Conservation (phyloP, 2,797 vertebrate species). For the Eospalax fontanierii region DNA sequence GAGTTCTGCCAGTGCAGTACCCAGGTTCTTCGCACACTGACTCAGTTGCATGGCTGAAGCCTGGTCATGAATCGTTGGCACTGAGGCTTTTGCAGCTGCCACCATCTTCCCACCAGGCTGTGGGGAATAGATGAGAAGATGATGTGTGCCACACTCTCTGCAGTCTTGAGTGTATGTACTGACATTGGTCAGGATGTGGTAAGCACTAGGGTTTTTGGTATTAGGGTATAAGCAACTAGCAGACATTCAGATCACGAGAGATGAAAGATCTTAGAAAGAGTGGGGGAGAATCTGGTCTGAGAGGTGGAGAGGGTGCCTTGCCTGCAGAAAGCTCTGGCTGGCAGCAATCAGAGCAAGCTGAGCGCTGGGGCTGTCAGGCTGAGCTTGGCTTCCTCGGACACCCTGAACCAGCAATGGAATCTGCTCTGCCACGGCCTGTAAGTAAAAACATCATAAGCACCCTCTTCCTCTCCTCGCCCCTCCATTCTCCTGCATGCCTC, state of each 20-base stretch:
- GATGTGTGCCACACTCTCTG: neutral
- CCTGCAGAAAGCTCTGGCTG: constrained; percentile 99
- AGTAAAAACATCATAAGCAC: neutral
- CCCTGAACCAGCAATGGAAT: constrained; percentile 98
- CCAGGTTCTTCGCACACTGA: constrained; percentile 98
- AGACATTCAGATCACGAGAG: neutral
- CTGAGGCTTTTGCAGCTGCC: constrained; percentile 96
- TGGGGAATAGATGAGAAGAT: constrained; percentile 53
- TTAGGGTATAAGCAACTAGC: neutral
- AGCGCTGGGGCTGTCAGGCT: constrained; percentile 97
- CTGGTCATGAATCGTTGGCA: constrained; percentile 97
- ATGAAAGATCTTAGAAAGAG: neutral
- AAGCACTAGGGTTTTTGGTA: neutral
- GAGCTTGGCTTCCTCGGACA: constrained; percentile 97
- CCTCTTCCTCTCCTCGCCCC: neutral
- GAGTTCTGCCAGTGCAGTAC: constrained; percentile 94
- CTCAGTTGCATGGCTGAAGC: constrained; percentile 99
- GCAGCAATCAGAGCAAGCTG: constrained; percentile 97
- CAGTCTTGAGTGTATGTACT: neutral
- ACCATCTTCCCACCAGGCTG: constrained; percentile 99
- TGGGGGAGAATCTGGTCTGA: neutral
- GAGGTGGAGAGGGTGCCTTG: constrained; percentile 78
- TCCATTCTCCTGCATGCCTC: neutral
- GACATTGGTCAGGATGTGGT: neutral
- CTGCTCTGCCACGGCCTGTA: constrained; percentile 97